phyloP scores from a whole-genome alignment of 2,797 vertebrate species.

The Typhlichthys eigenmanni region DNA sequence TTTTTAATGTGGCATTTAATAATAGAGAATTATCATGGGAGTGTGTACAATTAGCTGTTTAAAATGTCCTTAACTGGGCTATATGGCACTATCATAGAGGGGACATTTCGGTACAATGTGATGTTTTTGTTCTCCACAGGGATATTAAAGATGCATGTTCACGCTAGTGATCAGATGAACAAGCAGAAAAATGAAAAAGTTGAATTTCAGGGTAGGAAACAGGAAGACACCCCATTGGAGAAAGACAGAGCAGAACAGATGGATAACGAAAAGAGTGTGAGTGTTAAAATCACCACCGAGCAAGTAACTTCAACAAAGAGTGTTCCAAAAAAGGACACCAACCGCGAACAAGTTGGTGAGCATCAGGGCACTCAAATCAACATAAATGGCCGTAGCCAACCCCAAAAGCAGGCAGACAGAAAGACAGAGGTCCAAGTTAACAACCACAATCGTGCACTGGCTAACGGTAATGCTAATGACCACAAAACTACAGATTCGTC shows the following conservation, averaged over 20 bases:
- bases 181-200: constrained; percentile 45
- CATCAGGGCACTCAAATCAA: constrained; percentile 17
- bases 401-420: constrained; percentile 33
- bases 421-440: constrained; percentile 42
- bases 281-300: constrained; percentile 36
- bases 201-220: constrained; percentile 50
- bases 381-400: constrained; percentile 24
- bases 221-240: constrained; percentile 34
- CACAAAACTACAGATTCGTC: constrained; percentile 41
- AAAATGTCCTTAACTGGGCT: constrained; percentile 55
- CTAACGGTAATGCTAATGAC: constrained; percentile 37
- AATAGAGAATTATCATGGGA: constrained; percentile 35
- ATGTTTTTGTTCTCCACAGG: constrained; percentile 64
- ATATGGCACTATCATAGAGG: constrained; percentile 13
- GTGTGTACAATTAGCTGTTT: constrained; percentile 56
- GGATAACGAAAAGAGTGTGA: constrained; percentile 41
- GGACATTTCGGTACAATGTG: constrained; percentile 29
- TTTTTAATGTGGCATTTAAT: constrained; percentile 7
- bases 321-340: constrained; percentile 36
- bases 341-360: constrained; percentile 26
- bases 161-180: constrained; percentile 52
- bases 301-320: constrained; percentile 23
- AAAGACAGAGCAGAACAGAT: constrained; percentile 36
- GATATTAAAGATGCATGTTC: constrained; percentile 52
- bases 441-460: constrained; percentile 31